A percentile compares a stretch with the other conserved stretches of the same genome.
These are phyloP conservation scores for Larimichthys polyactis DNA, from an alignment of 2,113 vertebrate genomes.

Conservation along the genomic window DNA sequence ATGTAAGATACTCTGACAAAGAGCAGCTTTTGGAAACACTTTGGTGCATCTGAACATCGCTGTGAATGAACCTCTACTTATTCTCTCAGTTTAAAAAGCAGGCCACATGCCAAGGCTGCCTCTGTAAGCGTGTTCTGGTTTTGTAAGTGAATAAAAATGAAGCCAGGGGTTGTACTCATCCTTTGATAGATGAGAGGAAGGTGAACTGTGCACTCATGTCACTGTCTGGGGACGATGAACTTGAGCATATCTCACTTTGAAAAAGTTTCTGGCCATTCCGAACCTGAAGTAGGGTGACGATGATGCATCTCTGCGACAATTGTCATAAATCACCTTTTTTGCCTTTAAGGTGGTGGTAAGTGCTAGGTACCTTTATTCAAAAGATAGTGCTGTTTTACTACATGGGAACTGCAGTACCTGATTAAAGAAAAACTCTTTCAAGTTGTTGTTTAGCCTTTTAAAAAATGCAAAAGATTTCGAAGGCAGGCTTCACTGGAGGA, in stretches of 20 bases:
- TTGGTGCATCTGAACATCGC: constrained; percentile 19
- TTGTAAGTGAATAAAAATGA: constrained; percentile 72
- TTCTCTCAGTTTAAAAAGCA: constrained; percentile 52
- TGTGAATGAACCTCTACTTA: constrained; percentile 44
- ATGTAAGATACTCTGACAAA: constrained; percentile 58
- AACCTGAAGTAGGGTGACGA: constrained; percentile 68
- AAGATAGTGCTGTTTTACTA: constrained; percentile 11
- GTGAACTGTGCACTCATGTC: constrained; percentile 71
- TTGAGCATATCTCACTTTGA: constrained; percentile 63
- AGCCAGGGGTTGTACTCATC: constrained; percentile 61
- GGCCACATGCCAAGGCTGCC: constrained; percentile 20
- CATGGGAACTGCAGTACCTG: neutral
- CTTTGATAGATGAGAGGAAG: constrained; percentile 77
- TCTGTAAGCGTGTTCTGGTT: constrained; percentile 64
- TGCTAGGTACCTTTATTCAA: constrained; percentile 41
- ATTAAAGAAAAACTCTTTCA: constrained; percentile 33
- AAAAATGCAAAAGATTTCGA: constrained; percentile 47
- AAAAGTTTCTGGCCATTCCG: constrained; percentile 60
- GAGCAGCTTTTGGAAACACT: constrained; percentile 39
- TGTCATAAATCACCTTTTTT: constrained; percentile 73
- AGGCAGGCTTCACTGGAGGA: constrained; percentile 37
- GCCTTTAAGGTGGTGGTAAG: constrained; percentile 34
- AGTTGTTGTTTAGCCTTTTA: constrained; percentile 42
- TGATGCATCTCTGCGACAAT: constrained; percentile 65
- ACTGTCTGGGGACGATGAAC: constrained; percentile 73